Conservation (phyloP, 2,888 invertebrate genomes). For the Pseudeuparius sepicola region DNA sequence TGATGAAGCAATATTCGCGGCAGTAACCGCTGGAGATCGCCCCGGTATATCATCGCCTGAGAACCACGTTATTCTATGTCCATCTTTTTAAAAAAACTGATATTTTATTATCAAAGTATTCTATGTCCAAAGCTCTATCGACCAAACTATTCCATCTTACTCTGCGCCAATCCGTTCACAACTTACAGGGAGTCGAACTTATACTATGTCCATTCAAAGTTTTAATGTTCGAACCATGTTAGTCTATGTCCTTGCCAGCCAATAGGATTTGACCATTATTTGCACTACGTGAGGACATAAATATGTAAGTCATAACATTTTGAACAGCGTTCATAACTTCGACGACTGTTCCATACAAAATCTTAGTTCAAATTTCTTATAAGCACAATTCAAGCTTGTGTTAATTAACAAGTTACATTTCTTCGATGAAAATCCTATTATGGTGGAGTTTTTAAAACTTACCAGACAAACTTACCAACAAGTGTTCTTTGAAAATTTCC, state of each 20-base stretch:
- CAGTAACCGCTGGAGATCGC: too few relatives aligned
- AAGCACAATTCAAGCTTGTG: not conserved
- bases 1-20: too few relatives aligned
- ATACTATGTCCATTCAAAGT: constrained; percentile 9
- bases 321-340: not conserved
- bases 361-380: constrained; percentile 4
- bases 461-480: constrained; percentile 10
- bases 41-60: too few relatives aligned
- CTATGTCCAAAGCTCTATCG: constrained; percentile 9
- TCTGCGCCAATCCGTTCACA: constrained; percentile 8
- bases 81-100: too few relatives aligned
- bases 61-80: constrained; percentile 11
- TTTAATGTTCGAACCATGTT: constrained; percentile 6
- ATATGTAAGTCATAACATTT: too few relatives aligned
- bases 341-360: not conserved
- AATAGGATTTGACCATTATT: constrained; percentile 5
- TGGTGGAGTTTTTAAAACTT: constrained; percentile 12
- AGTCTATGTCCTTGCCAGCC: constrained; percentile 8
- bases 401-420: constrained; percentile 4
- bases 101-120: constrained; percentile 2
- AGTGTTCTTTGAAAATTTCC: constrained; percentile 11
- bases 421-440: constrained; percentile 9
- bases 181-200: constrained; percentile 5
- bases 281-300: too few relatives aligned
- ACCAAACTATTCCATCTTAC: constrained; percentile 6